Conservation (phyloP, 2,888 invertebrate species). For the Eupithecia vulgata region DNA sequence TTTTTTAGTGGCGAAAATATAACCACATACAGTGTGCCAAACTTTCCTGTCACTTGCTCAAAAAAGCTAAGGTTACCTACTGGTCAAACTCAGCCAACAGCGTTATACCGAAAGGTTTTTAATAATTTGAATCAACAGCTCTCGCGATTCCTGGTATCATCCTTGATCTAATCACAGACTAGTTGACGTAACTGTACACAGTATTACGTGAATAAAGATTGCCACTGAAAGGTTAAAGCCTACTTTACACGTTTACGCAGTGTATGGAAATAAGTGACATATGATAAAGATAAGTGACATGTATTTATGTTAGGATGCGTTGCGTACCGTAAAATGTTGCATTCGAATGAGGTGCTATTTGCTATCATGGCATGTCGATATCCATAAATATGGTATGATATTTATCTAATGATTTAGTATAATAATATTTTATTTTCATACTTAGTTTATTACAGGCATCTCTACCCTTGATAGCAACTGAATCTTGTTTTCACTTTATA, state of each 20-base stretch:
- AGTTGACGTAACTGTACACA: background rate
- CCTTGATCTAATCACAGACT: background rate
- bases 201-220: constrained; percentile 30
- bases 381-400: background rate
- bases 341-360: background rate
- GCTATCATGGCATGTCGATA: background rate
- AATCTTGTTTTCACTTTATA: background rate
- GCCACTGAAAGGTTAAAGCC: constrained; percentile 29
- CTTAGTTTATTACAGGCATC: background rate
- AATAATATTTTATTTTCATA: background rate
- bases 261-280: constrained; percentile 14
- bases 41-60: background rate
- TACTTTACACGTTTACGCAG: constrained; percentile 8
- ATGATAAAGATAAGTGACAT: constrained; percentile 11
- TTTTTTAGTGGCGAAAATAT: constrained; percentile 27
- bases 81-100: background rate
- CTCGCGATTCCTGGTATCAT: background rate
- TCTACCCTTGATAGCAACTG: background rate
- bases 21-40: background rate
- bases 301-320: background rate
- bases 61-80: background rate
- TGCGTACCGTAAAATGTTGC: constrained; percentile 1
- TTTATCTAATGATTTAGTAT: background rate
- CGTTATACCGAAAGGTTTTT: background rate
- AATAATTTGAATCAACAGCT: background rate